phyloP scores from a whole-genome alignment of 2,113 vertebrate genomes.

The Macquaria ambigua region DNA sequence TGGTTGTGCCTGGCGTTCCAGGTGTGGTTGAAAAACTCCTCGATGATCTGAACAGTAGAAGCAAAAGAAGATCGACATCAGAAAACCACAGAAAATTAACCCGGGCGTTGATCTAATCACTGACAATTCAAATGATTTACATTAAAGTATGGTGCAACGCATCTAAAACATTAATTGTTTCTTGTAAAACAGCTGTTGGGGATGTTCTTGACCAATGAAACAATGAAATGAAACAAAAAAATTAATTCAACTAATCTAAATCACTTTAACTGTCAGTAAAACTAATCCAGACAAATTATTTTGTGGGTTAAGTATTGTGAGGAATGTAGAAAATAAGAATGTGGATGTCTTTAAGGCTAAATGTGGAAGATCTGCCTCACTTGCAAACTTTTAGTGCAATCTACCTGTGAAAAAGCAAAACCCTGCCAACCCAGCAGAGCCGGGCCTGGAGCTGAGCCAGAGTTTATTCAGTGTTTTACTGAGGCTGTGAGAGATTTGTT shows the following conservation, averaged over 20 bases:
- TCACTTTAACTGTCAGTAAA: background rate
- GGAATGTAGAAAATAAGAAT: background rate
- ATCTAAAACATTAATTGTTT: background rate
- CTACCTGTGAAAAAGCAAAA: slow-evolving; percentile 34
- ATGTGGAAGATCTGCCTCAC: background rate
- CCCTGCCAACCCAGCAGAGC: background rate
- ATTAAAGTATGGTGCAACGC: background rate
- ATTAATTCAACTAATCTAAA: background rate
- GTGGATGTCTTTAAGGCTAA: too few species aligned
- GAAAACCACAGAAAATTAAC: background rate
- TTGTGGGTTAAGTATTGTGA: background rate
- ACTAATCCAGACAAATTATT: background rate
- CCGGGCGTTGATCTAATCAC: background rate
- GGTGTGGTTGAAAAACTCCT: slow-evolving; percentile 86
- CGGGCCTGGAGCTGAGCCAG: slow-evolving; percentile 33
- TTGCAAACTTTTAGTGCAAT: background rate
- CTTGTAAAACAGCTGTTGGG: background rate
- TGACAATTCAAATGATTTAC: background rate
- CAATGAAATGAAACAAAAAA: too few species aligned
- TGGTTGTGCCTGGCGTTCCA: slow-evolving; percentile 83
- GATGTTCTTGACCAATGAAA: too few species aligned
- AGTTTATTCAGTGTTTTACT: slow-evolving; percentile 69
- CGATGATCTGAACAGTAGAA: slow-evolving; percentile 78
- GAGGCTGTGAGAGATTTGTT: slow-evolving; percentile 59
- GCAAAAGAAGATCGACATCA: background rate